These are phyloP conservation scores for Carcina quercana DNA, from an alignment of 2,888 invertebrate species.

Conservation along the genomic window DNA sequence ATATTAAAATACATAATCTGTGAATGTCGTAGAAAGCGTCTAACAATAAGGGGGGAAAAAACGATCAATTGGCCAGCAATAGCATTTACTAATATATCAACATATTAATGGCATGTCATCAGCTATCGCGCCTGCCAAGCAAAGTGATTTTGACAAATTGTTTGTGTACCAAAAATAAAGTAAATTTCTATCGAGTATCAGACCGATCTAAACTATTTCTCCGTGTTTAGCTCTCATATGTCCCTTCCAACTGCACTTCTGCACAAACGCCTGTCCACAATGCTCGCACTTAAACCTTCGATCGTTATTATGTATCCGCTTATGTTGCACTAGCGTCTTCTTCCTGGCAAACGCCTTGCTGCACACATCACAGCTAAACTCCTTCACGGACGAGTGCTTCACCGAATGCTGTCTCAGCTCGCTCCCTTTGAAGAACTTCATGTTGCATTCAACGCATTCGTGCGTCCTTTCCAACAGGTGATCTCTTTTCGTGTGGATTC, in stretches of 20 bases:
- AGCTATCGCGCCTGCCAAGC: no score
- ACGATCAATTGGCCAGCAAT: no score
- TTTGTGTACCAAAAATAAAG: no score
- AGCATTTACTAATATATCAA: no score
- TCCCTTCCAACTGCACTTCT: slow-evolving; percentile 46
- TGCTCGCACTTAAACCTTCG: slow-evolving; percentile 28
- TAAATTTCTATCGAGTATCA: no score
- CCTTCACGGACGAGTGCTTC: slow-evolving; percentile 51
- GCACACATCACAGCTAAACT: slow-evolving; percentile 46
- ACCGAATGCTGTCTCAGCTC: slow-evolving; percentile 41
- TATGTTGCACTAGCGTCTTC: slow-evolving; percentile 39
- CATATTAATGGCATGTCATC: no score
- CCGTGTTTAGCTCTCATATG: slow-evolving; percentile 44
- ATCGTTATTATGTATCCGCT: slow-evolving; percentile 29
- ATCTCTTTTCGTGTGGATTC: slow-evolving; percentile 31
- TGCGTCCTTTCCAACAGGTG: slow-evolving; percentile 23
- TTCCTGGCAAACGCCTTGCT: slow-evolving; percentile 34
- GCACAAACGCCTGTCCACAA: slow-evolving; percentile 33
- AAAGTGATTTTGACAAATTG: no score
- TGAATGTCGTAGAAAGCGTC: no score
- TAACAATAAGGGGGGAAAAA: no score
- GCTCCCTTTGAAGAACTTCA: slow-evolving; percentile 26
- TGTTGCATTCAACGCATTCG: slow-evolving; percentile 25
- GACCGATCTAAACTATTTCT: not conserved
- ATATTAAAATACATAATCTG: no score